Conservation (phyloP, 2,113 vertebrate species). For the Saccopteryx bilineata region DNA sequence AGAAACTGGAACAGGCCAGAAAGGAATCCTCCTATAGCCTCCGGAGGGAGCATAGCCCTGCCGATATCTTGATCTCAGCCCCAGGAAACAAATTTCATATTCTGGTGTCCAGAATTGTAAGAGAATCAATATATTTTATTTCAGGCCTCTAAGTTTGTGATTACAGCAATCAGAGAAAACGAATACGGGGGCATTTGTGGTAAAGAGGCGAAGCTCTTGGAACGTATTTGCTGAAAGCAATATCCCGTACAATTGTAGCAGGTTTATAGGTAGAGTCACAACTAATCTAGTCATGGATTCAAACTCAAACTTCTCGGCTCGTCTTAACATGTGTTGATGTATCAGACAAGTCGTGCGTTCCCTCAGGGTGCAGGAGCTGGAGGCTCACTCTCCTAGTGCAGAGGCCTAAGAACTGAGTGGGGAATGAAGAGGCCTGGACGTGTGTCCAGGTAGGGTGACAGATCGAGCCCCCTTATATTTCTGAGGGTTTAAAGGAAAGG, state of each 20-base stretch:
- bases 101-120: neutral
- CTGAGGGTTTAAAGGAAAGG: neutral
- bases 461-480: neutral
- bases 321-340: neutral
- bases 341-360: neutral
- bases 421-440: neutral
- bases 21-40: too few relatives aligned
- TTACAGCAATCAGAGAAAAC: neutral
- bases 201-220: neutral
- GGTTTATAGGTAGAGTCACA: neutral
- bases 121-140: neutral
- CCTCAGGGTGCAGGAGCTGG: neutral
- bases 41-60: accelerated
- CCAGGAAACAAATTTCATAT: neutral
- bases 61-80: neutral
- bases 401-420: neutral
- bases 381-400: neutral
- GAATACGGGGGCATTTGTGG: neutral
- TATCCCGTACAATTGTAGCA: neutral
- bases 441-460: neutral
- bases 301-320: neutral
- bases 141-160: neutral
- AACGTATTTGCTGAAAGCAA: neutral
- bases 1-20: neutral
- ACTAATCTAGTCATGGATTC: neutral